Conservation (phyloP, 2,113 vertebrate genomes). For the Aix galericulata region DNA sequence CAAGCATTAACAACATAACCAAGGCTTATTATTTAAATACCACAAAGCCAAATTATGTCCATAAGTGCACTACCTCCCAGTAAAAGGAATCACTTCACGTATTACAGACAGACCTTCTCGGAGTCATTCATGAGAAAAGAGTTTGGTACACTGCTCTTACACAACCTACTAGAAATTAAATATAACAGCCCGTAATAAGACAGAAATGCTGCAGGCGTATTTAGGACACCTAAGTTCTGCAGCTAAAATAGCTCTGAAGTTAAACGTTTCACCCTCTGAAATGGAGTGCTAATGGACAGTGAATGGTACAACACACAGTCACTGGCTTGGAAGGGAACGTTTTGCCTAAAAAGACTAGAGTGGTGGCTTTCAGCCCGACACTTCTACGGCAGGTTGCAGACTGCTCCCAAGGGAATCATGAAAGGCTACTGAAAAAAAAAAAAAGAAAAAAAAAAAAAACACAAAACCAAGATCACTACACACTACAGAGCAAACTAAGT, state of each 20-base stretch:
- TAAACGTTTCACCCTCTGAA: constrained; percentile 53
- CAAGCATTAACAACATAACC: neutral
- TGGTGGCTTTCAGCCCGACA: constrained; percentile 4
- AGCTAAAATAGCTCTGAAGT: constrained; percentile 32
- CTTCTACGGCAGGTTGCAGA: neutral
- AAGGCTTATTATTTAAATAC: neutral
- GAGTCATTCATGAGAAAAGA: constrained; percentile 23
- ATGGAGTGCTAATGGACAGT: constrained; percentile 41
- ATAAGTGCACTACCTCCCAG: neutral
- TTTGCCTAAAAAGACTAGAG: constrained; percentile 47
- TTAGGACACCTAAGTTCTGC: constrained; percentile 54
- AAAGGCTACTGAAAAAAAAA: constrained; percentile 24
- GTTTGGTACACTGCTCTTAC: constrained; percentile 25
- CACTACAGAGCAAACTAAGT: neutral
- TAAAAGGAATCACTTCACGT: neutral
- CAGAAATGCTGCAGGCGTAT: neutral
- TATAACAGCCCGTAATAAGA: constrained; percentile 21
- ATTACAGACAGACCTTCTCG: neutral
- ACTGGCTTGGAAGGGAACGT: constrained; percentile 52
- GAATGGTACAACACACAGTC: constrained; percentile 34
- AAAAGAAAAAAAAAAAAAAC: too few species aligned
- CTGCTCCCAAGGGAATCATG: constrained; percentile 20
- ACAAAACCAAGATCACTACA: neutral
- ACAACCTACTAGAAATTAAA: constrained; percentile 49
- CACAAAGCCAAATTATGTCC: neutral